Evolutionary conservation across 1,140 invertebrate genomes (phyloP).

Genomic region (Meloidogyne exigua): DNA sequence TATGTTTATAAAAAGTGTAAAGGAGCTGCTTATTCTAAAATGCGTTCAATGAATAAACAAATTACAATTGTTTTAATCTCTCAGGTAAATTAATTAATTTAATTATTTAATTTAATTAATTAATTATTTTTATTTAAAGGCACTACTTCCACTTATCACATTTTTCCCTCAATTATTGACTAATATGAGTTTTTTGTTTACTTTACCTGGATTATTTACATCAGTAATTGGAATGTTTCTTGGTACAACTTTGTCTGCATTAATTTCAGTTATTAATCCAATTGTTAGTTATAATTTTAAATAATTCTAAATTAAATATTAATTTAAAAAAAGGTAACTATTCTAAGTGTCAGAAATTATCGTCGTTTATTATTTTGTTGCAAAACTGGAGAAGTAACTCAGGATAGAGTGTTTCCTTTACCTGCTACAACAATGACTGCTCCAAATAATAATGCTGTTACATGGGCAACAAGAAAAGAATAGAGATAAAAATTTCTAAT

Average conservation of each 20-base stretch:
- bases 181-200: neutral
- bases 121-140: neutral
- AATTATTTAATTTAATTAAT: neutral
- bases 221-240: neutral
- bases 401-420: neutral
- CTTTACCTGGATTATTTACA: neutral
- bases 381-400: neutral
- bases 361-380: neutral
- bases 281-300: neutral
- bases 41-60: neutral
- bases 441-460: neutral
- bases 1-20: slow-evolving; percentile 5
- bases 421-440: neutral
- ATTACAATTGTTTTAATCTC: neutral
- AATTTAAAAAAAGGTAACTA: slow-evolving; percentile 5
- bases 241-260: neutral
- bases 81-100: neutral
- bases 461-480: neutral
- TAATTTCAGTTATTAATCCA: neutral
- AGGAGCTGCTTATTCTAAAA: neutral
- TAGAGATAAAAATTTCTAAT: neutral
- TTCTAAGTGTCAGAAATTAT: slow-evolving; percentile 3
- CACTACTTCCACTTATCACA: neutral
- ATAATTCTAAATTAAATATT: neutral
- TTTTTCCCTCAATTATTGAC: neutral